Evolutionary conservation across 2,888 invertebrate genomes (phyloP), one percentile per base, ranked within the genome.

Genomic region (Eristalinus sepulchralis): DNA sequence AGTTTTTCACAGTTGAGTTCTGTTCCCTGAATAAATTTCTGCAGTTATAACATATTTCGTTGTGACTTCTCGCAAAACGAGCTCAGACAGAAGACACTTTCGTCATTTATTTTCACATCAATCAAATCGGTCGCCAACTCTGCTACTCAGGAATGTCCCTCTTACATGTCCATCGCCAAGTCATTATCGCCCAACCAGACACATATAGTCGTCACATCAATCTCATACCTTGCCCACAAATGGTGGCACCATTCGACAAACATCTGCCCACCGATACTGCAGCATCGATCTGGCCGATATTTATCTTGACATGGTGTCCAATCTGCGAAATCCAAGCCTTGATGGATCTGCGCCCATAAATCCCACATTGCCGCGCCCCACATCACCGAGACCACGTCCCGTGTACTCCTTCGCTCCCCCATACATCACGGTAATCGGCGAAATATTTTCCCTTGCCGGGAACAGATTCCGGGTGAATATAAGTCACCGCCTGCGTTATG

Each of bases 401-500:
- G 10, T 34, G 27, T n/a, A 31, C 55, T 2, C 20, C 27, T 53
- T 27, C 36, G 13, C 24, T 22, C 60, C 22, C 20, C 47, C 85
- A 77, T 82, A 68, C 68, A 77, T 85, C 85, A 85, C 64, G 53
- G 73, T 82, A 77, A 85, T 85, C 76, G 85, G 72, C 81, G 79
- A 77, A 81, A 85, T 82, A 82, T 82, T 82, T 85, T 81, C 34
- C 57, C 47, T 33, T 76, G 85, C 85, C 85, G 82, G 63, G 59
- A 78, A 71, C 85, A 82, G 85, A 82, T 60, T 82, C 62, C 34
- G 10, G 62, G 68, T 33, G 60, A 39, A 81, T 60, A 85, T 85
- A 85, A 85, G 82, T 85, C 82, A 85, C 82, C 71, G 72, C 82
- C 47, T 70, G 73, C 82, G 72, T 78, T 82, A 77, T 85, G 82